Base-by-base conservation (phyloP, 2,888 invertebrate genomes). In the Desoria tigrina region DNA sequence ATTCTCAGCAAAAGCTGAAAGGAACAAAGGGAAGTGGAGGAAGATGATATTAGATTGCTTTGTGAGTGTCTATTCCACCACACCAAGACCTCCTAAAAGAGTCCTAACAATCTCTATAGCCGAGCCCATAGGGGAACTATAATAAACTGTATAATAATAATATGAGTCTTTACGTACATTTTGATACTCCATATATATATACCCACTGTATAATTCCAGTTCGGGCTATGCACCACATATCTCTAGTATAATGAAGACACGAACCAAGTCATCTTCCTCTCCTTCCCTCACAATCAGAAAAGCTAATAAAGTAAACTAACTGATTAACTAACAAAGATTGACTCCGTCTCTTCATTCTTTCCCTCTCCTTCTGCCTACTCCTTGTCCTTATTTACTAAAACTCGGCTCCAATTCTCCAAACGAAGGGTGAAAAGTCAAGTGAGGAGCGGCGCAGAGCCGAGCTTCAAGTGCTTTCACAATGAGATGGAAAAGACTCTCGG, bases 271-370 rank as follows among this genome's bases (percentile, higher is more conserved):
- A 37, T 56, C 56, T 37, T 11, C 21, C 37, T n/a, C n/a, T 16
- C 45, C 21, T 18, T n/a, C n/a, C 6, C 45, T 16, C 4, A 21
- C 45, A 45, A 45, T 45, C 45, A 45, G n/a, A 21, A 45, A 56
- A 42, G 42, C 60, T 60, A 60, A 60, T 60, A 60, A 60, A 60
- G 51, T 60, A 60, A 60, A 37, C 49, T 28, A 45, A 51, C 42
- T 60, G 60, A 60, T 60, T 60, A 60, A 60, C 60, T 51, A 60
- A 60, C 60, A 51, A 60, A 60, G 60, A 60, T 60, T 60, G 60
- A 60, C 60, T 60, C 27, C 49, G 60, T 60, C 60, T 21, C 21
- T 21, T 60, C 59, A 45, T 59, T 49, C 42, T 23, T 57, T 9
- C 6, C n/a, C n/a, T n/a, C 56, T 57, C 32, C 45, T 57, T 57